Evolutionary conservation across 2,888 invertebrate species (phyloP), one percentile per base, ranked within the genome.

Genomic region (Pollenia labialis): DNA sequence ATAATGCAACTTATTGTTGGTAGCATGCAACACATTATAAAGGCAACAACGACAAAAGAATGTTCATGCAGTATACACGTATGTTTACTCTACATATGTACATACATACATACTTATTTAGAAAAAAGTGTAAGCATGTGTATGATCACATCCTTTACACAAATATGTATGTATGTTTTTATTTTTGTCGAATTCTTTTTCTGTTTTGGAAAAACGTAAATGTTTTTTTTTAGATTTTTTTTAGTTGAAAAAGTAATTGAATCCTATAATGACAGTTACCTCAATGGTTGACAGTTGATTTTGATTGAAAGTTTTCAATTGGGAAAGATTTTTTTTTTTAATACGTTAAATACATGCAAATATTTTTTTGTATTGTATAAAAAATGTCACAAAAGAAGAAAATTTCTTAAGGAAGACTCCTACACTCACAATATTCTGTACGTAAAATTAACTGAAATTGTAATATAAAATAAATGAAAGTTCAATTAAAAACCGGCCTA

Each of bases 1-100:
- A 64, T 66, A 77, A 50, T 32, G 64, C 52, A 58, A 58, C 16
- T 14, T 54, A 54, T 64, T 81, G 62, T 58, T 83, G 52, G 66
- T 58, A 68, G 54, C 68, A 75, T 46, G 42, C 52, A 52, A 52
- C 2, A 79, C 50, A 9, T 18, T 16, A 46, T 16, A 4, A 12
- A 54, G 2, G 18, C 50, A 50, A 8, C 8, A 48, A 40, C 12
- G 16, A 42, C 9, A 62, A 10, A n/a, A 9, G 40, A 42, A 16
- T 40, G 16, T 10, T 16, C 16, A 16, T 62, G 42, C n/a, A 6
- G n/a, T 42, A 16, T 46, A 11, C 14, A 66, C 9, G 46, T 18
- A 60, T 60, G 32, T 32, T 52, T 52, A n/a, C 7, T 14, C 4
- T 52, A n/a, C 50, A 14, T n/a, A 14, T 52, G 4, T 11, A n/a